Evolutionary conservation across 2,797 vertebrate species (phyloP), one percentile per base, ranked within the genome.

Genomic region (Nannoperca obscura): DNA sequence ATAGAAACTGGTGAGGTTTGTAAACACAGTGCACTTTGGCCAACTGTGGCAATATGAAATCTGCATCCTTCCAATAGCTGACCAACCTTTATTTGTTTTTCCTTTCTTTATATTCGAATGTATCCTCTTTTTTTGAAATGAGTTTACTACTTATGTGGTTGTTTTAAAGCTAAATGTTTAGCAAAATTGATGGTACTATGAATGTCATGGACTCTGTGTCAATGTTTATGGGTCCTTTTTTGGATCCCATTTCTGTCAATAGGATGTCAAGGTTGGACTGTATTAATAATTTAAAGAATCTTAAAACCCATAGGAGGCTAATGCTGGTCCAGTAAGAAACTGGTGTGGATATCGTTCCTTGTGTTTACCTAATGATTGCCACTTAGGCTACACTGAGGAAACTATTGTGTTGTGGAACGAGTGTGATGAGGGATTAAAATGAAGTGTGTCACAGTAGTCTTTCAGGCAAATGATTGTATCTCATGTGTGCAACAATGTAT

Each of bases 31-130:
- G 64, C n/a, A 8, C 57, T 30, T 0, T 20, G n/a, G 61, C 15
- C 24, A 42, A 68, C 24, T 38, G 46, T 15, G 47, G 44, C 22
- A 60, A 38, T 4, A 24, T 68, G 27, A 13, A 59, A 76, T 17
- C 27, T 53, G 36, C 24, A 72, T 30, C 47, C 36, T 76, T 67
- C 47, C 47, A 59, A 17, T 7, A 7, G 22, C 75, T 71, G 77
- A 83, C 64, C 44, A 59, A 69, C 55, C 20, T 27, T 73, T 0
- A 81, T 85, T 86, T 63, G 65, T 85, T 88, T 81, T 62, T 47
- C 49, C 32, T 73, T 20, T 8, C 10, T 17, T 88, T 40, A 49
- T 34, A 65, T 78, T 70, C 68, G 34, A 72, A 3, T 38, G 2
- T n/a, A 9, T 38, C 5, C 24, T 64, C 0, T 22, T n/a, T 27